Percentiles rank a stretch among this genome's conserved stretches.
Conservation (phyloP, 2,113 vertebrate genomes). For the Anarrhichthys ocellatus region DNA sequence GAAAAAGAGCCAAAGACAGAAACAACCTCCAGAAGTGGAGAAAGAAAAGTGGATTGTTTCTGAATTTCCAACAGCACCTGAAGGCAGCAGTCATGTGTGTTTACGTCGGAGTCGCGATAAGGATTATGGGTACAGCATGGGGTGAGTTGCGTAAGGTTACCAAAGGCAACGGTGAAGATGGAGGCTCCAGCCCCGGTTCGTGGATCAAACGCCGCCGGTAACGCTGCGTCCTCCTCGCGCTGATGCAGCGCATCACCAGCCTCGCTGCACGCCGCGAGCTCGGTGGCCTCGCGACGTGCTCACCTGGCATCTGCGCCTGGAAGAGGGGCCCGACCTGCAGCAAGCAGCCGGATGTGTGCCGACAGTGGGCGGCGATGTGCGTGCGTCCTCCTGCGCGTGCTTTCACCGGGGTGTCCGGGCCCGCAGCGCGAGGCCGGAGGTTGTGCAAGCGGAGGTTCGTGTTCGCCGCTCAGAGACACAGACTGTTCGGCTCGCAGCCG, state of each 20-base stretch:
- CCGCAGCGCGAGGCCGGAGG: background rate
- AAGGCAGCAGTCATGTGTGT: conserved; percentile 48
- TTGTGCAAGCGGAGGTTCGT: conserved; percentile 17
- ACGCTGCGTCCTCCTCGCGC: background rate
- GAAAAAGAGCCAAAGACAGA: too few species aligned
- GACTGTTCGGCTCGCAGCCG: conserved; percentile 52
- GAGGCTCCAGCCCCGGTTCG: background rate
- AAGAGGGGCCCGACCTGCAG: conserved; percentile 5
- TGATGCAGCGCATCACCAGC: conserved; percentile 64
- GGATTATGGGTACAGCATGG: conserved; percentile 76
- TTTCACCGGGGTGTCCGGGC: background rate
- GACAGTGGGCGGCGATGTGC: background rate
- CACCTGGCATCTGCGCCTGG: conserved; percentile 22
- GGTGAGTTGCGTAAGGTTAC: conserved; percentile 66
- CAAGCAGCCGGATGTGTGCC: background rate
- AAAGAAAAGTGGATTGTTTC: background rate
- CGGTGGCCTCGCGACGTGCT: conserved; percentile 24
- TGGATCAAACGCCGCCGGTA: background rate
- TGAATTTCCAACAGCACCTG: conserved; percentile 23
- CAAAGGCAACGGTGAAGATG: background rate
- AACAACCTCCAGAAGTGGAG: background rate
- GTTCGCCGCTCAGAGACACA: conserved; percentile 39
- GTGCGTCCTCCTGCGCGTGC: background rate
- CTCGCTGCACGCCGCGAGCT: conserved; percentile 52
- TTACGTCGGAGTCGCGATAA: conserved; percentile 11